These are phyloP conservation scores for Lypha dubia DNA, from an alignment of 2,888 invertebrate genomes.

Conservation along the genomic window DNA sequence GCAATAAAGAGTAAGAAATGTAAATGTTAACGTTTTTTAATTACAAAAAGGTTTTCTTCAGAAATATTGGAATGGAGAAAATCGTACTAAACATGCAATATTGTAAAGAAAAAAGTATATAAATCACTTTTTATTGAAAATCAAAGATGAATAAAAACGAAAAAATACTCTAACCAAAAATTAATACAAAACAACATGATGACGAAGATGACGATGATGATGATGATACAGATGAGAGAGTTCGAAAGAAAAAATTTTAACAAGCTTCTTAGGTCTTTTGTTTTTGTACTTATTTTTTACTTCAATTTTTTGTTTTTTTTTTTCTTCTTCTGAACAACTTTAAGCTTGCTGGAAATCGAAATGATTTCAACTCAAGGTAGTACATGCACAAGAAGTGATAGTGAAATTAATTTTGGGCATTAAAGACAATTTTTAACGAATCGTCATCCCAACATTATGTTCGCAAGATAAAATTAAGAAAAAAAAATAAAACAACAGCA, in stretches of 20 bases:
- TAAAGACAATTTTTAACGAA: conserved; percentile 60
- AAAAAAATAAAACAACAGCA: conserved; percentile 4
- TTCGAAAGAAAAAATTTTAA: conserved; percentile 39
- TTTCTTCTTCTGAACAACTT: conserved; percentile 50
- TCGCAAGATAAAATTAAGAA: conserved; percentile 12
- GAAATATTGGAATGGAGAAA: conserved; percentile 41
- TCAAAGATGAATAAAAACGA: conserved; percentile 16
- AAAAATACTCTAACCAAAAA: conserved; percentile 48
- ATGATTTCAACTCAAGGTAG: conserved; percentile 23
- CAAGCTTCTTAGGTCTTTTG: not conserved
- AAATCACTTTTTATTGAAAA: conserved; percentile 21
- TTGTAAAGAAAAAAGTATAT: no score
- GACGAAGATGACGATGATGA: conserved; percentile 64
- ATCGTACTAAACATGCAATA: conserved; percentile 56
- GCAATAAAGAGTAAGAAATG: conserved; percentile 4
- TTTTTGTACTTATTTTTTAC: no score
- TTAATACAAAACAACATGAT: conserved; percentile 51
- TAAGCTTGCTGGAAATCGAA: conserved; percentile 61
- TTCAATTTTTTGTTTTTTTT: no score
- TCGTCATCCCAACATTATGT: conserved; percentile 34
- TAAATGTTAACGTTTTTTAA: not conserved
- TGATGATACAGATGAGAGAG: conserved; percentile 62
- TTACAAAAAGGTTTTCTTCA: conserved; percentile 43
- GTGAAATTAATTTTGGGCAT: conserved; percentile 67
- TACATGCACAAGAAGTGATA: conserved; percentile 61